phyloP scores from a whole-genome alignment of 2,113 vertebrate genomes.

The Crotalus horridus region DNA sequence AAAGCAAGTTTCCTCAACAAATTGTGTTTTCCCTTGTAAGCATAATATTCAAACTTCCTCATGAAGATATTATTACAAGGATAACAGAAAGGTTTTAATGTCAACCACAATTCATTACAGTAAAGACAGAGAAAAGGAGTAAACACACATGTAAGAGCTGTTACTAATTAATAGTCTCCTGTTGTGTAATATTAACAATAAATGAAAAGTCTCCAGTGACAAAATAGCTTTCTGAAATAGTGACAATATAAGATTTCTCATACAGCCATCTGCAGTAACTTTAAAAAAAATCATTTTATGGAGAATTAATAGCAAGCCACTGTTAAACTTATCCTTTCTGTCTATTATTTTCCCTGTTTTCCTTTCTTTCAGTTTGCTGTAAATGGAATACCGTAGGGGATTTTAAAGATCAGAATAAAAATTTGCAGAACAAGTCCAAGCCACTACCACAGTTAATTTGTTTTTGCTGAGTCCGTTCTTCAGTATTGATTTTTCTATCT shows the following conservation, averaged over 20 bases:
- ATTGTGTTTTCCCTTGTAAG: not conserved
- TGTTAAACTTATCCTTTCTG: not conserved
- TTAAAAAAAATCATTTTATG: not conserved
- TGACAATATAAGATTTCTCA: not conserved
- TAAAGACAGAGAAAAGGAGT: not conserved
- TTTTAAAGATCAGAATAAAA: conserved; percentile 46
- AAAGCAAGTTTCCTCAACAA: not conserved
- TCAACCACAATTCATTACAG: not conserved
- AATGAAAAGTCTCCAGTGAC: conserved; percentile 3
- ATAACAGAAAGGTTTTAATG: not conserved
- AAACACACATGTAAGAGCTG: not conserved
- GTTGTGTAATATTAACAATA: not conserved
- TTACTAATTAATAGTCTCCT: not conserved
- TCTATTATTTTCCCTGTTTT: not conserved
- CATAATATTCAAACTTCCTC: not conserved
- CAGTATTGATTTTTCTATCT: conserved; percentile 78
- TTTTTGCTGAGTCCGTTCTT: conserved; percentile 73
- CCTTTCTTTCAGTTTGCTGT: not conserved
- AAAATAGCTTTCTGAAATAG: conserved; percentile 6
- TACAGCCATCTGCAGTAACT: not conserved
- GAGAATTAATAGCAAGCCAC: not conserved
- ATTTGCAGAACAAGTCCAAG: conserved; percentile 56
- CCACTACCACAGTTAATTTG: conserved; percentile 70
- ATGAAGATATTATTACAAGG: not conserved
- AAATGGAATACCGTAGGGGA: conserved; percentile 34